A percentile compares a stretch with the other conserved stretches of the same genome.
Conservation (phyloP, 2,113 vertebrate species). For the Lanius collurio region DNA sequence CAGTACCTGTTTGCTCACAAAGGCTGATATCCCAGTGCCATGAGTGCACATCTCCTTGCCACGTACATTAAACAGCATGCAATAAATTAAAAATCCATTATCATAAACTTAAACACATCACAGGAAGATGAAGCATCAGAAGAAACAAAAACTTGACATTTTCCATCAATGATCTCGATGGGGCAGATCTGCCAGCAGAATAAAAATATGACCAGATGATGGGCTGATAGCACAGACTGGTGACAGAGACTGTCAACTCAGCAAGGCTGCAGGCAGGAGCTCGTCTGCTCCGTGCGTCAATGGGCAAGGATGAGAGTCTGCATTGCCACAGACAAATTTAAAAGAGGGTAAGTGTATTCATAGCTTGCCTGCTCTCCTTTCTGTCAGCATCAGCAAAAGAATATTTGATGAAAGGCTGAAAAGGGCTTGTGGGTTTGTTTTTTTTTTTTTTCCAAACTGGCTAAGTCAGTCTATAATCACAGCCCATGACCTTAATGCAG, state of each 20-base stretch:
- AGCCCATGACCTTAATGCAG: not conserved
- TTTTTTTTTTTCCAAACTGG: not conserved
- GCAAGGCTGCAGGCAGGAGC: not conserved
- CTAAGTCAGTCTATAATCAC: not conserved
- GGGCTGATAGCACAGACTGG: not conserved
- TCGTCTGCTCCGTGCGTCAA: not conserved
- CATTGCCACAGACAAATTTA: not conserved
- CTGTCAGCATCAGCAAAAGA: slow-evolving; percentile 1
- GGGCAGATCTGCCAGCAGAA: not conserved
- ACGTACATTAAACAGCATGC: not conserved
- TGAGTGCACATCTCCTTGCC: accelerated
- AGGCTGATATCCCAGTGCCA: not conserved
- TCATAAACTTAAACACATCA: not conserved
- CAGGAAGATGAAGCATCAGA: not conserved
- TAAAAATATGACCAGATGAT: not conserved
- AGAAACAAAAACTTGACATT: not conserved
- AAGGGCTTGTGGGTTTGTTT: not conserved
- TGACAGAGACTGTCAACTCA: not conserved
- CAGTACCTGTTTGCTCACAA: not conserved
- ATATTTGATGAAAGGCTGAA: not conserved
- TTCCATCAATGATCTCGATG: not conserved
- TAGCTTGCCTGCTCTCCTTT: not conserved
- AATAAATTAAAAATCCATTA: not conserved
- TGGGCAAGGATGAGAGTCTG: not conserved
- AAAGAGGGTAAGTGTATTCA: not conserved